These are phyloP conservation scores for Cheilosia vulpina DNA, from an alignment of 2,888 invertebrate species.

Conservation along the genomic window DNA sequence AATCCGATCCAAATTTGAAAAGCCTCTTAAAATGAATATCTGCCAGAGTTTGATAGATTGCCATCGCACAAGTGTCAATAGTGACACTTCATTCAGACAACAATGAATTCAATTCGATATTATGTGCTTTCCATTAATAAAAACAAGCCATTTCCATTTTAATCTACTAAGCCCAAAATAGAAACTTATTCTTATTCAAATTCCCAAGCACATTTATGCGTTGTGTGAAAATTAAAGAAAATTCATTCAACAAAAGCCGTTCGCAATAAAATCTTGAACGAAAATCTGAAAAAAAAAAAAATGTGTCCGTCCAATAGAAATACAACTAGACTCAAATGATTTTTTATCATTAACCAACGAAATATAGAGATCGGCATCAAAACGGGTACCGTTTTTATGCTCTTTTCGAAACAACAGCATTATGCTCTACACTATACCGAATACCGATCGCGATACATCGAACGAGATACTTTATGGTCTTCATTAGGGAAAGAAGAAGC, in stretches of 20 bases:
- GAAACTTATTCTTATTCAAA: slow-evolving; percentile 23
- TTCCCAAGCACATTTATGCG: background rate
- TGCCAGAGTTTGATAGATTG: slow-evolving; percentile 37
- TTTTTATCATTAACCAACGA: slow-evolving; percentile 49
- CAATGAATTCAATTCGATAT: slow-evolving; percentile 18
- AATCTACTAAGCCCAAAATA: background rate
- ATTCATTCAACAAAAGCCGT: background rate
- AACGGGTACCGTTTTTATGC: slow-evolving; percentile 50
- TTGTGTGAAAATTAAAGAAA: background rate
- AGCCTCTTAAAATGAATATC: too few species aligned
- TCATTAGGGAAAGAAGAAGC: slow-evolving; percentile 69
- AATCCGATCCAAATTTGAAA: too few species aligned
- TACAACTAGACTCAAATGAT: slow-evolving; percentile 48
- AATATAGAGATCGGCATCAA: slow-evolving; percentile 39
- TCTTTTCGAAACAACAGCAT: slow-evolving; percentile 40
- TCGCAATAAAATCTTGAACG: slow-evolving; percentile 14
- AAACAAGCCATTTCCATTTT: slow-evolving; percentile 38
- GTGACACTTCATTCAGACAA: slow-evolving; percentile 60
- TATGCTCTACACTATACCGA: slow-evolving; percentile 25
- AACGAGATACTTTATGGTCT: slow-evolving; percentile 68
- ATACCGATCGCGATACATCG: slow-evolving; percentile 6
- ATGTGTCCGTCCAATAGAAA: slow-evolving; percentile 15
- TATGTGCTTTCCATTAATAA: background rate
- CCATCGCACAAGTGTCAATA: slow-evolving; percentile 52
- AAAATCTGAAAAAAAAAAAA: background rate